Evolutionary conservation across 2,797 vertebrate species (phyloP), one percentile per base, ranked within the genome.

Genomic region (Oreonectes daqikongensis): DNA sequence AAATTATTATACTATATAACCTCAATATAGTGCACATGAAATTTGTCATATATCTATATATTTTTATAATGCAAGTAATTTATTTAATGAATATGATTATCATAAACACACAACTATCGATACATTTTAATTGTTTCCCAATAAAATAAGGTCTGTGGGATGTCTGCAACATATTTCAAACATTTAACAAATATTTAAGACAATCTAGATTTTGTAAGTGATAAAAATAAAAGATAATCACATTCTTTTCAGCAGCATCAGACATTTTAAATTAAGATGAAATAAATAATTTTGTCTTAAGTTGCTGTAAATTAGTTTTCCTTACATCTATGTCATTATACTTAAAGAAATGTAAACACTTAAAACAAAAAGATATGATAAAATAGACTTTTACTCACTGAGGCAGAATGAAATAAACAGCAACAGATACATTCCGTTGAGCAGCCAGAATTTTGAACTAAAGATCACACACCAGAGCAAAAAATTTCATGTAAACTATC

Each of bases 361-460:
- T 50, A 28, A 18, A 32, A 59, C 24, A 69, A 26, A 64, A 2
- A 14, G 12, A 32, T 3, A 28, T 67, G 28, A 40, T 35, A 44
- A 48, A 30, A 55, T 17, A 26, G 7, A 38, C 2, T 38, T 76
- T 70, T 78, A 81, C 82, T 84, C 26, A 84, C 82, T 79, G 82
- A 84, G 70, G 53, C 70, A 77, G 82, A 84, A 44, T 55, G 67
- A 78, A 69, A 81, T 38, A 26, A 78, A 75, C 44, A 81, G 60
- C 66, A 81, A 70, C 53, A 48, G 73, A 71, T 75, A 32, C 82
- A 81, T 84, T 81, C 66, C 40, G 79, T 59, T 50, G 30, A 77
- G 17, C 46, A 79, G 30, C 17, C 64, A 63, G 24, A 74, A 55
- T 63, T 50, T 48, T 67, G n/a, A 72, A 32, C 7, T 53, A 40